Evolutionary conservation across 2,888 invertebrate species (phyloP).

Genomic region (Alviniconcha strummeri): DNA sequence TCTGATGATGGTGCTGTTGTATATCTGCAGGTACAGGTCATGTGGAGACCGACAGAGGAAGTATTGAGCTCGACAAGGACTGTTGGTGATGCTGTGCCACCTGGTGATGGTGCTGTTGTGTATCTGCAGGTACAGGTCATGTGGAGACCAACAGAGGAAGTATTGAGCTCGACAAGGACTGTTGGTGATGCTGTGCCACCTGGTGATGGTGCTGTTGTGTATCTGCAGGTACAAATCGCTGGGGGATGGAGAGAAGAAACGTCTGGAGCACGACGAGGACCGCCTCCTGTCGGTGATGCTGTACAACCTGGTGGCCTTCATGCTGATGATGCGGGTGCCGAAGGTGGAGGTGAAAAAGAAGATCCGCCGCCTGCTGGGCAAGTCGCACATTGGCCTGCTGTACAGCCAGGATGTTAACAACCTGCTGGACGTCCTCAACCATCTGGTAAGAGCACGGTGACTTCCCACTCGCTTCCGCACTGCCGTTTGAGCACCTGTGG

Average conservation of each 20-base stretch:
- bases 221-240: constrained; percentile 85
- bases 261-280: constrained; percentile 98
- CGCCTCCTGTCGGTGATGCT: constrained; percentile 94
- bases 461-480: too few species aligned
- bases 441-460: constrained; percentile 82
- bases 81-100: too few species aligned
- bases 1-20: too few species aligned
- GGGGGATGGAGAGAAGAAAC: constrained; percentile 85
- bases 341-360: constrained; percentile 79
- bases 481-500: not conserved
- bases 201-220: not conserved
- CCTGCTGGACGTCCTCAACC: constrained; percentile 93
- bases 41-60: too few species aligned
- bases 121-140: too few species aligned
- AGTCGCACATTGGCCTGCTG: constrained; percentile 97
- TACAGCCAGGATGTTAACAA: constrained; percentile 98
- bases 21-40: too few species aligned
- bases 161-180: too few species aligned
- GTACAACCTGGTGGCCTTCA: constrained; percentile 95
- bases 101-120: too few species aligned
- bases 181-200: too few species aligned
- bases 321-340: constrained; percentile 93
- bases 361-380: constrained; percentile 92
- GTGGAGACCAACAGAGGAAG: too few species aligned
- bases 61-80: too few species aligned